phyloP scores from a whole-genome alignment of 2,113 vertebrate genomes.

The Noctilio leporinus region DNA sequence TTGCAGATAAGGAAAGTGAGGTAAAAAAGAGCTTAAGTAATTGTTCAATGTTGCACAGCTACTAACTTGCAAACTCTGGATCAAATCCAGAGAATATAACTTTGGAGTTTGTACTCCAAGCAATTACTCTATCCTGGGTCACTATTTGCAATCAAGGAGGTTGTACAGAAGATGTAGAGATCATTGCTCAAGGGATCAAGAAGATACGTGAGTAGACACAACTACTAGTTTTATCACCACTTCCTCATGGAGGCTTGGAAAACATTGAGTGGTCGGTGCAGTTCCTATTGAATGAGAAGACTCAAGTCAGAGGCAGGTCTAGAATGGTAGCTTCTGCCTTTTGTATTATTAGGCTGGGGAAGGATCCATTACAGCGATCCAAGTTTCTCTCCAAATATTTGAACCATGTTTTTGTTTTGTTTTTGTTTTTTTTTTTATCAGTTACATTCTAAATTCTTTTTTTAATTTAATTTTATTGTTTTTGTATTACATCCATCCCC shows the following conservation, averaged over 20 bases:
- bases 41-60: background rate
- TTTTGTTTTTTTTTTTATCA: too few species aligned
- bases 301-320: background rate
- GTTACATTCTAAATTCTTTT: background rate
- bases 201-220: background rate
- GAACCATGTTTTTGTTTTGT: background rate
- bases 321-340: background rate
- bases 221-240: background rate
- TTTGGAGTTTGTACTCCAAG: background rate
- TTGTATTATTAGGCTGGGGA: background rate
- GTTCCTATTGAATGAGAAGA: background rate
- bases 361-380: background rate
- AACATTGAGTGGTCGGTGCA: background rate
- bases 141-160: background rate
- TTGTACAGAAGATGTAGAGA: background rate
- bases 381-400: background rate
- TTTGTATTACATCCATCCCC: too few species aligned
- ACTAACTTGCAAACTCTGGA: background rate
- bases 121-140: background rate
- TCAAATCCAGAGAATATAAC: background rate
- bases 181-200: background rate
- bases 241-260: background rate
- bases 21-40: background rate
- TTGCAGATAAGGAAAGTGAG: background rate
- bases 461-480: too few species aligned